A percentile compares a stretch with the other conserved stretches of the same genome.
phyloP scores from a whole-genome alignment of 2,888 invertebrate genomes.

The Cerastis rubricosa region DNA sequence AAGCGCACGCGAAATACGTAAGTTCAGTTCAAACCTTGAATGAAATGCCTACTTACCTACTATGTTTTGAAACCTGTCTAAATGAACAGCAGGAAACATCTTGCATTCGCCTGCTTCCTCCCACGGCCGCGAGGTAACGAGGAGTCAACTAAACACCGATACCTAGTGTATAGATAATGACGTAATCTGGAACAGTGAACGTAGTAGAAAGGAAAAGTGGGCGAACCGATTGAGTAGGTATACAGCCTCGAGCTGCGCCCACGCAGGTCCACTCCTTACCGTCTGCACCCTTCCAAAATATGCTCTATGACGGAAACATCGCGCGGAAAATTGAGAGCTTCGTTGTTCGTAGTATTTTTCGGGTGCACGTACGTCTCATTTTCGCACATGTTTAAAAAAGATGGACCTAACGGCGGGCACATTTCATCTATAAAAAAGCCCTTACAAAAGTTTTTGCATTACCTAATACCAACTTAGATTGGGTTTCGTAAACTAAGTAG shows the following conservation, averaged over 20 bases:
- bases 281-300: constrained; percentile 75
- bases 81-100: constrained; percentile 5
- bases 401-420: neutral
- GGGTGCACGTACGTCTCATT: neutral
- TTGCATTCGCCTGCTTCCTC: constrained; percentile 37
- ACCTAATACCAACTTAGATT: neutral
- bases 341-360: neutral
- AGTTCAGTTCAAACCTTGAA: neutral
- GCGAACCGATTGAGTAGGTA: constrained; percentile 80
- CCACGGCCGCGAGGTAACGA: constrained; percentile 59
- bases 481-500: constrained; percentile 2
- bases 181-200: constrained; percentile 89
- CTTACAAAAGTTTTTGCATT: neutral
- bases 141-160: constrained; percentile 68
- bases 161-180: constrained; percentile 75
- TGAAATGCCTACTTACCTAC: neutral
- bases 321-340: constrained; percentile 23
- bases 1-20: neutral
- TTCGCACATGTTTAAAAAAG: constrained; percentile 11
- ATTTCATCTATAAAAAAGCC: neutral
- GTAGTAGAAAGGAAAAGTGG: constrained; percentile 89
- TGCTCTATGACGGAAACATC: constrained; percentile 44
- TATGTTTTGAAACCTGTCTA: neutral
- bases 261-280: constrained; percentile 78
- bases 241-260: constrained; percentile 85